These are phyloP conservation scores for Apistogramma diplotaenia DNA, from an alignment of 2,113 vertebrate genomes.

Conservation along the genomic window DNA sequence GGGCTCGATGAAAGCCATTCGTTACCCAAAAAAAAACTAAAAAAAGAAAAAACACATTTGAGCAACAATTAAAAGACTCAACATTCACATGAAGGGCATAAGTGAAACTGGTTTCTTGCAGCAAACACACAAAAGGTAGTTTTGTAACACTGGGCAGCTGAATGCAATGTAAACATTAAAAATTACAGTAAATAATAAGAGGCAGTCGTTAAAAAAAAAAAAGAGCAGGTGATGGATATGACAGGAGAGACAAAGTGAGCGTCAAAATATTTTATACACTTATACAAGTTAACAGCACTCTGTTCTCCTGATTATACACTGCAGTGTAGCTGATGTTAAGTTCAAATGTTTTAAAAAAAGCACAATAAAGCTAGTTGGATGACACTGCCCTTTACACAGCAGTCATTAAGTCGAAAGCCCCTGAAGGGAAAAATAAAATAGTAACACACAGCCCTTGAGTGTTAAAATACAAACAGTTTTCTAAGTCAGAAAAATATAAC, in stretches of 20 bases:
- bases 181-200: constrained; percentile 27
- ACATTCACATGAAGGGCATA: constrained; percentile 34
- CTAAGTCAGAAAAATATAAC: constrained; percentile 65
- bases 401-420: constrained; percentile 58
- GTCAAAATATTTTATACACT: constrained; percentile 43
- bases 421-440: constrained; percentile 41
- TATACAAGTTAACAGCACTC: constrained; percentile 26
- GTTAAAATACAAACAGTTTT: constrained; percentile 55
- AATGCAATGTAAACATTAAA: constrained; percentile 60
- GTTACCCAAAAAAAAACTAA: constrained; percentile 6
- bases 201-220: constrained; percentile 54
- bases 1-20: background rate
- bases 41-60: background rate
- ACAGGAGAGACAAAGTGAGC: constrained; percentile 32
- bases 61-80: constrained; percentile 1
- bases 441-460: constrained; percentile 74
- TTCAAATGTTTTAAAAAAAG: constrained; percentile 41
- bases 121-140: constrained; percentile 36
- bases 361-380: constrained; percentile 59
- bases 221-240: constrained; percentile 14
- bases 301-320: constrained; percentile 41
- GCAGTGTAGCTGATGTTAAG: constrained; percentile 47
- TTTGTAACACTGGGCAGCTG: constrained; percentile 69
- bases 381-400: constrained; percentile 47
- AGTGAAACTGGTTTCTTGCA: constrained; percentile 9